A percentile compares a stretch with the other conserved stretches of the same genome.
phyloP scores from a whole-genome alignment of 2,888 invertebrate genomes.

The Tolmerus cingulatus region DNA sequence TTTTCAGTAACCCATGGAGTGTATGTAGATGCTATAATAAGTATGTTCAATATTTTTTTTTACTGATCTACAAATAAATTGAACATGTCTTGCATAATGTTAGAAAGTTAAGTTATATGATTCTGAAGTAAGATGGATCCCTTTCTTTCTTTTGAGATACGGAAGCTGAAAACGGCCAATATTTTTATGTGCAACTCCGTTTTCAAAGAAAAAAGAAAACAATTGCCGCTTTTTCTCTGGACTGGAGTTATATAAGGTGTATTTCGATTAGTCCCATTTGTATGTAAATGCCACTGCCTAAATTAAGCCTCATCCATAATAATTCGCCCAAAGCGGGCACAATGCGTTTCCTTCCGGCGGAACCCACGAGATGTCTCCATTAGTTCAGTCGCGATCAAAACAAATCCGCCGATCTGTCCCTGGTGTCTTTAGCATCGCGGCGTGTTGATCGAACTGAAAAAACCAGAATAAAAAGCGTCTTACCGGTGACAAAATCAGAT shows the following conservation, averaged over 20 bases:
- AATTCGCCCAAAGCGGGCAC: not conserved
- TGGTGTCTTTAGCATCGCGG: not conserved
- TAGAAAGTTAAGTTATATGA: too few species aligned
- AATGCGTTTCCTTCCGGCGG: not conserved
- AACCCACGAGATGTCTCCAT: not conserved
- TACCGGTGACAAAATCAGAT: not conserved
- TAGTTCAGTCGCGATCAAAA: not conserved
- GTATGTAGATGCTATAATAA: too few species aligned
- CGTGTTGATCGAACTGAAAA: not conserved
- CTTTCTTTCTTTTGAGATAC: too few species aligned
- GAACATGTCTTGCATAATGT: too few species aligned
- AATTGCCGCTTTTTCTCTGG: not conserved
- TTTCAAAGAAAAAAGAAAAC: not conserved
- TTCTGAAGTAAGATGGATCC: too few species aligned
- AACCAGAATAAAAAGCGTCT: not conserved
- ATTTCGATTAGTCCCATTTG: not conserved
- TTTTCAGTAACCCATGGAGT: too few species aligned
- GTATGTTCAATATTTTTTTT: too few species aligned
- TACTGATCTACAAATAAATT: too few species aligned
- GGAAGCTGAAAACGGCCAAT: too few species aligned
- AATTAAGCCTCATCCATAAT: not conserved
- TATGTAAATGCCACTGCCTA: not conserved
- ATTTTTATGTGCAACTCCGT: not conserved
- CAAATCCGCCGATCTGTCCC: not conserved
- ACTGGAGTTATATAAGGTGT: not conserved